A percentile compares a stretch with the other conserved stretches of the same genome.
Evolutionary conservation across 2,888 invertebrate genomes (phyloP).

Genomic region (Limnephilus rhombicus): DNA sequence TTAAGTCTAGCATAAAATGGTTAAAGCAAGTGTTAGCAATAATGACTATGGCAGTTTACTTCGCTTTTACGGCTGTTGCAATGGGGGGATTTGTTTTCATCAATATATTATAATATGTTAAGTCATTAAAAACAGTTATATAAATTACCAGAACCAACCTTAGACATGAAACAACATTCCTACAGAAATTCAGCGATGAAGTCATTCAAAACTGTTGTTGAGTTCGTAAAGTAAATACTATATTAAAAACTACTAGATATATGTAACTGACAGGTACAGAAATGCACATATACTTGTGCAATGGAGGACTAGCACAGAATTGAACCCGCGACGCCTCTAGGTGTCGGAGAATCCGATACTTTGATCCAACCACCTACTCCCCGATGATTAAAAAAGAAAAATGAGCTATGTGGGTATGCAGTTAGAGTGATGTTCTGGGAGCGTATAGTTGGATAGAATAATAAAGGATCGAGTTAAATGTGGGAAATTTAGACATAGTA

Average conservation of each 20-base stretch:
- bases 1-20: slow-evolving; percentile 56
- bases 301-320: too few species aligned
- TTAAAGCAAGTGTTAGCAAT: slow-evolving; percentile 56
- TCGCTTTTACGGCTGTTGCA: slow-evolving; percentile 40
- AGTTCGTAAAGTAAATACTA: not conserved
- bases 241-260: too few species aligned
- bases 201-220: not conserved
- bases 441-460: not conserved
- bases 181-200: not conserved
- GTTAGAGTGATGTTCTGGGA: too few species aligned
- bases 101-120: not conserved
- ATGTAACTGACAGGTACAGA: too few species aligned
- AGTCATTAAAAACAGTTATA: not conserved
- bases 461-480: not conserved
- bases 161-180: not conserved
- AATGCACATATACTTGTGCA: too few species aligned
- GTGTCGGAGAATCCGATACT: too few species aligned
- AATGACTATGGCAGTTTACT: slow-evolving; percentile 40
- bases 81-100: not conserved
- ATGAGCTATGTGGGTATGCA: too few species aligned
- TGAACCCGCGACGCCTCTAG: too few species aligned
- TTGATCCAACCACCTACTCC: too few species aligned
- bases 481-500: not conserved
- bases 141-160: not conserved
- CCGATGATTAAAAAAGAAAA: too few species aligned